These are phyloP conservation scores for Gisinianus flammeolus DNA, from an alignment of 2,888 invertebrate genomes.

Conservation along the genomic window DNA sequence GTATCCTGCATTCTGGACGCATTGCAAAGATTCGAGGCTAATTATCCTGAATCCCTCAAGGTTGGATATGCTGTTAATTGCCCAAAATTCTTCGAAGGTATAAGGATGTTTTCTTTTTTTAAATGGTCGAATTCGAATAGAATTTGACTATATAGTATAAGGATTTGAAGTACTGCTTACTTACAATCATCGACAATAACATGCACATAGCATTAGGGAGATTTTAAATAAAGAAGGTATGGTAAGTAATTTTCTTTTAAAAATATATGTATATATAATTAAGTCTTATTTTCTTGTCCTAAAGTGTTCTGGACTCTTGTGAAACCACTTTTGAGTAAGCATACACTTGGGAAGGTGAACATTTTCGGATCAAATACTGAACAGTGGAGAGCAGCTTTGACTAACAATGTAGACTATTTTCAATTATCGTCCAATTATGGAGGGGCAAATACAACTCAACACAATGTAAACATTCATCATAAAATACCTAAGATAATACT, in stretches of 20 bases:
- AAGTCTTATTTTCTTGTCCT: too few species aligned
- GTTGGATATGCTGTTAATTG: slow-evolving; percentile 3
- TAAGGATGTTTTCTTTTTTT: too few species aligned
- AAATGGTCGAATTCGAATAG: too few species aligned
- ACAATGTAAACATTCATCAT: too few species aligned
- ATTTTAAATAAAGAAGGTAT: too few species aligned
- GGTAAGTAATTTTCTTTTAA: too few species aligned
- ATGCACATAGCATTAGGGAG: too few species aligned
- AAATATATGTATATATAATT: too few species aligned
- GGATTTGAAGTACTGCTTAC: too few species aligned
- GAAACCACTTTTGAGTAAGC: slow-evolving; percentile 6
- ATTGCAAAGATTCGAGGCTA: slow-evolving; percentile 10
- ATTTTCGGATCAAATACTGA: slow-evolving; percentile 11
- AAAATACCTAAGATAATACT: too few species aligned
- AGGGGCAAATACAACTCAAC: slow-evolving; percentile 9
- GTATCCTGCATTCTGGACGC: background rate
- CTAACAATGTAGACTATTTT: slow-evolving; percentile 1
- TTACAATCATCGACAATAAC: too few species aligned
- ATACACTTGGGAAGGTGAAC: slow-evolving; percentile 13
- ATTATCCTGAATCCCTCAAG: slow-evolving; percentile 27
- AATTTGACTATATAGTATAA: too few species aligned
- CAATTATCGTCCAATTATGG: slow-evolving; percentile 26
- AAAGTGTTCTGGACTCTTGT: slow-evolving; percentile 21
- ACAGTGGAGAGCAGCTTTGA: slow-evolving; percentile 19
- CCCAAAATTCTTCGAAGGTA: slow-evolving; percentile 14